These are phyloP conservation scores for Potamarius usumacintae DNA, from an alignment of 2,113 vertebrate genomes.

Conservation along the genomic window DNA sequence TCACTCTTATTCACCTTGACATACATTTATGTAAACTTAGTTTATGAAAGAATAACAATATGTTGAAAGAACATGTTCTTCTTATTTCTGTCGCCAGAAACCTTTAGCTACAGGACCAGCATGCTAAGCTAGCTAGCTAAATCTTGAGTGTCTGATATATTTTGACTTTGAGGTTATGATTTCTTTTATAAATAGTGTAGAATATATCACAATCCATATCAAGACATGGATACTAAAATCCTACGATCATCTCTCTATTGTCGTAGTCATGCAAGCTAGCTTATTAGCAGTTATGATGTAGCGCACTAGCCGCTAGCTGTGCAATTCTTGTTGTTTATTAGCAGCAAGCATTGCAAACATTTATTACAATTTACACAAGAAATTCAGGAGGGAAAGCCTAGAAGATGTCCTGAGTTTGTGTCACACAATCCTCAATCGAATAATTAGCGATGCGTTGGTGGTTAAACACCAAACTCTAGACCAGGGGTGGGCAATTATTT, in stretches of 20 bases:
- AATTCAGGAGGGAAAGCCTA: too few relatives aligned
- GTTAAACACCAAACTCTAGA: too few relatives aligned
- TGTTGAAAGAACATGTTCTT: too few relatives aligned
- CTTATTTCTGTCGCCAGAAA: not conserved
- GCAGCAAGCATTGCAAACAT: not conserved
- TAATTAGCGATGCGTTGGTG: not conserved
- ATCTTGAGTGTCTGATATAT: not conserved
- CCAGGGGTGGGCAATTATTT: too few relatives aligned
- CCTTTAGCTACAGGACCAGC: not conserved
- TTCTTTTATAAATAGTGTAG: not conserved
- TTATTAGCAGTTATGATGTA: not conserved
- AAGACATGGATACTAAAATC: not conserved
- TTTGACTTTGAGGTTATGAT: not conserved
- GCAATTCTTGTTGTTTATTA: not conserved
- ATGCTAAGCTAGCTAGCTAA: not conserved
- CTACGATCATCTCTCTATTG: not conserved
- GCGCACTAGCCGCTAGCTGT: not conserved
- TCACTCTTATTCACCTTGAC: not conserved
- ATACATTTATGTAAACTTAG: not conserved
- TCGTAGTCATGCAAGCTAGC: not conserved
- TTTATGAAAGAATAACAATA: not conserved
- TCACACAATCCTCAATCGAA: too few relatives aligned
- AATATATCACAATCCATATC: not conserved
- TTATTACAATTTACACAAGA: not conserved
- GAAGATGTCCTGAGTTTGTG: too few relatives aligned